A percentile compares a stretch with the other conserved stretches of the same genome.
phyloP scores from a whole-genome alignment of 1,140 invertebrate genomes.

The Drosophila pallidifrons region DNA sequence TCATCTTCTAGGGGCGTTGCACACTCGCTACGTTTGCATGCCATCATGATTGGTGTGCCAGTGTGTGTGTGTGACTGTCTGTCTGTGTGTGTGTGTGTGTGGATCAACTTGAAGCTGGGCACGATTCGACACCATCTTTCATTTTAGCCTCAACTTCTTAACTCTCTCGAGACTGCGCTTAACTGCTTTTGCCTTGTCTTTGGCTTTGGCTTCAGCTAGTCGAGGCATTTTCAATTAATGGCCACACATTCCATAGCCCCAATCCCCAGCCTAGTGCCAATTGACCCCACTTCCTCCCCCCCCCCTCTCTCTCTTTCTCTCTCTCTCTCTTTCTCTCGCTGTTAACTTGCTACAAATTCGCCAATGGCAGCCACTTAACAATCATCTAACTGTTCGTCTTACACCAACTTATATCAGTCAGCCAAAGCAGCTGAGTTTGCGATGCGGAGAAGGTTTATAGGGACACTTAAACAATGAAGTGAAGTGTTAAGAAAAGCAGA shows the following conservation, averaged over 20 bases:
- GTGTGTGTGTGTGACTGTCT: conserved; percentile 18
- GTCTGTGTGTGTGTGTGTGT: conserved; percentile 28
- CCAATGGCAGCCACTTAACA: conserved; percentile 61
- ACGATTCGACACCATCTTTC: conserved; percentile 82
- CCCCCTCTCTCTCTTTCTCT: conserved; percentile 9
- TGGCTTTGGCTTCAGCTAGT: conserved; percentile 5
- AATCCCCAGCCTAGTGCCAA: background rate
- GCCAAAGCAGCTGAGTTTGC: background rate
- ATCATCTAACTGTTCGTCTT: conserved; percentile 33
- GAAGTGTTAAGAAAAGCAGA: too few relatives aligned
- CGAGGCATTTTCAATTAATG: conserved; percentile 79
- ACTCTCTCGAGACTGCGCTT: conserved; percentile 40
- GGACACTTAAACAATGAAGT: too few relatives aligned
- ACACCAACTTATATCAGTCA: background rate
- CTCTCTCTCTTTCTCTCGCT: conserved; percentile 34
- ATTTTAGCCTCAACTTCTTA: conserved; percentile 67
- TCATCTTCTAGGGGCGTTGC: conserved; percentile 55
- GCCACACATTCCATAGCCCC: conserved; percentile 73
- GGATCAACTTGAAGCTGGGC: conserved; percentile 24
- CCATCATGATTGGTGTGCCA: conserved; percentile 69
- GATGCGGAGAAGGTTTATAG: too few relatives aligned
- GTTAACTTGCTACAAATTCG: conserved; percentile 49
- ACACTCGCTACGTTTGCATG: conserved; percentile 70
- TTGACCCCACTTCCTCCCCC: background rate
- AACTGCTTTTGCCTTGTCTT: conserved; percentile 36